Evolutionary conservation across 2,113 vertebrate genomes (phyloP).

Genomic region (Xenopus tropicalis): UCB_Xtro_10.0 CM004445.2:123159001-123159500

Average conservation of each 20-base stretch:
- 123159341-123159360: constrained; percentile 47
- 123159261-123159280: constrained; percentile 56
- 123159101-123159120: constrained; percentile 50
- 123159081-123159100: background rate
- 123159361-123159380: constrained; percentile 63
- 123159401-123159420: constrained; percentile 63
- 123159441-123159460: constrained; percentile 62
- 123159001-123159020: constrained; percentile 12
- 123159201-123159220: constrained; percentile 67
- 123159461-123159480: constrained; percentile 64
- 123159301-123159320: constrained; percentile 69
- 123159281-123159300: constrained; percentile 62
- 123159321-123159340: constrained; percentile 56
- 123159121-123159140: constrained; percentile 58
- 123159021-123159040: constrained; percentile 7
- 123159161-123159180: constrained; percentile 39
- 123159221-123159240: constrained; percentile 62
- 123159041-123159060: constrained; percentile 10
- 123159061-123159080: background rate
- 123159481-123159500: constrained; percentile 58
- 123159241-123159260: constrained; percentile 57
- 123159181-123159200: constrained; percentile 63
- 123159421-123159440: constrained; percentile 58
- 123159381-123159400: constrained; percentile 57
- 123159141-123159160: constrained; percentile 46